Conservation (phyloP, 2,888 invertebrate genomes). For the Penaeus monodon region DNA sequence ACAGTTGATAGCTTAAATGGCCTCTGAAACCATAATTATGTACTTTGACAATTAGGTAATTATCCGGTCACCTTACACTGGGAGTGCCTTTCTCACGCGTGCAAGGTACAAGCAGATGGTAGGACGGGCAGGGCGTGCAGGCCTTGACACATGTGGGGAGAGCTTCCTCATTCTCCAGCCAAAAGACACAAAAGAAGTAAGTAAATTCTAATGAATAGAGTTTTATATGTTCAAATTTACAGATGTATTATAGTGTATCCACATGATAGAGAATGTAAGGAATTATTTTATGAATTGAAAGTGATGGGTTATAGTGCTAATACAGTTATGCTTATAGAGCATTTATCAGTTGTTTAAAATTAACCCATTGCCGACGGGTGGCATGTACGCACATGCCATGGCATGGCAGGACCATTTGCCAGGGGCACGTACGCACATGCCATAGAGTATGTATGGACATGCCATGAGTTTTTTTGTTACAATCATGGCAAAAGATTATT, state of each 20-base stretch:
- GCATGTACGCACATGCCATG: too few relatives aligned
- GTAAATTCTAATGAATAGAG: constrained; percentile 11
- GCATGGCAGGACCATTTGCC: too few relatives aligned
- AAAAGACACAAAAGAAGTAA: constrained; percentile 74
- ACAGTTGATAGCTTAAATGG: not conserved
- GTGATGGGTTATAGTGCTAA: not conserved
- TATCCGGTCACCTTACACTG: constrained; percentile 86
- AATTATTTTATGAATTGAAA: not conserved
- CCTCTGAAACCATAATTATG: constrained; percentile 6
- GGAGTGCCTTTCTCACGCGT: constrained; percentile 79
- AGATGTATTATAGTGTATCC: not conserved
- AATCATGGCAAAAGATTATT: too few relatives aligned
- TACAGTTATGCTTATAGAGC: not conserved
- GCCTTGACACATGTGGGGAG: constrained; percentile 85
- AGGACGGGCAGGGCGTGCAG: constrained; percentile 93
- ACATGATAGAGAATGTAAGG: not conserved
- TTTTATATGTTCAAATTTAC: not conserved
- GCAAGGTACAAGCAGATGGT: constrained; percentile 95
- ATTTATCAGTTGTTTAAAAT: not conserved
- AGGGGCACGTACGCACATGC: too few relatives aligned
- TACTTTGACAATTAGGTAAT: constrained; percentile 74
- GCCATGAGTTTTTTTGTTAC: too few relatives aligned
- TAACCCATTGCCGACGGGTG: too few relatives aligned
- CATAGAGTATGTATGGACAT: too few relatives aligned
- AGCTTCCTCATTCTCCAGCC: constrained; percentile 85